A percentile compares a stretch with the other conserved stretches of the same genome.
Evolutionary conservation across 2,113 vertebrate genomes (phyloP).

Genomic region (Phyllostomus hastatus): DNA sequence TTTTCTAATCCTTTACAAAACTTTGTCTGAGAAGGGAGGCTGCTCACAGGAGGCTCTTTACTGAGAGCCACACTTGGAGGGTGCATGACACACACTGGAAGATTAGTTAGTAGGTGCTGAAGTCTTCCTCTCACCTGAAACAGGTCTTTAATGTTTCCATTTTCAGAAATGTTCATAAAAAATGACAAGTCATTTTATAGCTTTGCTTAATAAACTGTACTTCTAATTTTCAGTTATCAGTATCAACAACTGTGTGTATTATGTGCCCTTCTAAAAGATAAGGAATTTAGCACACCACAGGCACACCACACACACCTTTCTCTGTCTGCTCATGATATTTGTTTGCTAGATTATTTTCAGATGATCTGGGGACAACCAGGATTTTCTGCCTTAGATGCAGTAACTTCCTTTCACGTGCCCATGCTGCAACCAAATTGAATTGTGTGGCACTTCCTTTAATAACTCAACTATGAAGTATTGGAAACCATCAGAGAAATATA

Average conservation of each 20-base stretch:
- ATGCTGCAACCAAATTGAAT: neutral
- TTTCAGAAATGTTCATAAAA: too few species aligned
- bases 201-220: neutral
- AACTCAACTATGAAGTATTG: neutral
- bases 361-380: neutral
- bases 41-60: too few species aligned
- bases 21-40: too few species aligned
- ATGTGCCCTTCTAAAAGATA: neutral
- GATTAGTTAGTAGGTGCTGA: too few species aligned
- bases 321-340: neutral
- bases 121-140: neutral
- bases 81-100: too few species aligned
- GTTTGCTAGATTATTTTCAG: neutral
- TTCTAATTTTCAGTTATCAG: neutral
- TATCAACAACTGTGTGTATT: neutral
- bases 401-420: neutral
- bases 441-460: neutral
- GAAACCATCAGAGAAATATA: neutral
- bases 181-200: neutral
- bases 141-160: too few species aligned
- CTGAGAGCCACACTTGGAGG: too few species aligned
- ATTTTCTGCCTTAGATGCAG: neutral
- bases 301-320: neutral
- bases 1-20: neutral
- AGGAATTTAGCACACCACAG: neutral